Evolutionary conservation across 1,140 invertebrate genomes (phyloP).

Genomic region (Caenorhabditis brenneri): DNA sequence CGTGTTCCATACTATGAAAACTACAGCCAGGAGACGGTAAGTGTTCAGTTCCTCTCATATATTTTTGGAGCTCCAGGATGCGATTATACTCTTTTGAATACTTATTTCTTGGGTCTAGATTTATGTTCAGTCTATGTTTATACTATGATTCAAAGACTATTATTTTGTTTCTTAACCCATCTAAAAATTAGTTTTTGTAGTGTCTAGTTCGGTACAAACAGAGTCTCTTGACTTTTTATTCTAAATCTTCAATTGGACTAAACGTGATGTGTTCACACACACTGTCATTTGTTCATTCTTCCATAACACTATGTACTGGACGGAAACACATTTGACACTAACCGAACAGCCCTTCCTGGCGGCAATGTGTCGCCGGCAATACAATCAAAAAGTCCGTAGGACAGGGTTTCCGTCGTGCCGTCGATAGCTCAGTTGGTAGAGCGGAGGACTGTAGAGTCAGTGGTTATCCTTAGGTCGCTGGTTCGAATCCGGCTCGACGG

Average conservation of each 20-base stretch:
- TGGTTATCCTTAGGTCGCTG: constrained; percentile 64
- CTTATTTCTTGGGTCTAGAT: background rate
- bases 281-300: no score
- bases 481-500: constrained; percentile 66
- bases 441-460: constrained; percentile 60
- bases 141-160: background rate
- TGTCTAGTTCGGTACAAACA: no score
- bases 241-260: no score
- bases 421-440: constrained; percentile 63
- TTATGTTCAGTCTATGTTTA: background rate
- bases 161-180: no score
- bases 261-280: no score
- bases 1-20: constrained; percentile 16
- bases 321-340: no score
- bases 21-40: constrained; percentile 30
- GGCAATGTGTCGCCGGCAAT: no score
- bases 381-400: background rate
- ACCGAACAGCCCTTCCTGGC: no score
- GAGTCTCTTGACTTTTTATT: no score
- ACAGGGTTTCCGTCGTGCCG: background rate
- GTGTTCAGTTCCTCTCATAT: background rate
- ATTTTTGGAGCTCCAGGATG: background rate
- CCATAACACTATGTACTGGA: no score
- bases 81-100: background rate
- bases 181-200: no score